Conservation (phyloP, 2,888 invertebrate genomes). For the Scelioninae gen. 1 region DNA sequence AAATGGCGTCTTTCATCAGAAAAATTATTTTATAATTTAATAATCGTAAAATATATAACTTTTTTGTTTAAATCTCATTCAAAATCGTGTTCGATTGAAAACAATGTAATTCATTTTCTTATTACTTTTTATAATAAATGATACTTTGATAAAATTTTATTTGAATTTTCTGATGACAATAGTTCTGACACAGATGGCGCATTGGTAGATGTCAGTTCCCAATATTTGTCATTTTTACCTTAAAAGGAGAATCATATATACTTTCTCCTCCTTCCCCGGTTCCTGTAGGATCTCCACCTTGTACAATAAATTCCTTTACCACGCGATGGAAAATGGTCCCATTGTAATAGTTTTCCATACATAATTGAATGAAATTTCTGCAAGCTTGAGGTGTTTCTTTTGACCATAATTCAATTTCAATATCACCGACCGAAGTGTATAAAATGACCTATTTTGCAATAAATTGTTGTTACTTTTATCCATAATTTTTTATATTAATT, state of each 20-base stretch:
- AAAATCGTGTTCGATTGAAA: too few species aligned
- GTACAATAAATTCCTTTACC: constrained; percentile 97
- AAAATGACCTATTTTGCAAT: constrained; percentile 89
- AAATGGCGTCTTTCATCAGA: too few species aligned
- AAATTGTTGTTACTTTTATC: background rate
- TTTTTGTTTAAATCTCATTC: too few species aligned
- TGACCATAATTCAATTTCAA: constrained; percentile 99
- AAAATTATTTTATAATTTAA: too few species aligned
- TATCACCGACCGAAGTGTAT: constrained; percentile 96
- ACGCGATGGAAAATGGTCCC: constrained; percentile 96
- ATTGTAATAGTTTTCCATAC: constrained; percentile 98
- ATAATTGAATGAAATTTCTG: constrained; percentile 97
- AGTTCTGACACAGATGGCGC: too few species aligned
- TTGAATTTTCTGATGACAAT: too few species aligned
- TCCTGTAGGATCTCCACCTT: constrained; percentile 98
- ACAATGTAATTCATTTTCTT: too few species aligned
- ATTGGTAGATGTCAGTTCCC: too few species aligned
- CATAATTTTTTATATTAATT: too few species aligned
- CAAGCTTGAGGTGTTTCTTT: constrained; percentile 98
- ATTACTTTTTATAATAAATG: too few species aligned
- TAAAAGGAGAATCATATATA: constrained; percentile 92
- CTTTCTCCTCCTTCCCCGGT: constrained; percentile 98
- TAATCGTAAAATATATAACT: too few species aligned
- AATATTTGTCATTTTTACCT: constrained; percentile 42
- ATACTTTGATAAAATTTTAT: too few species aligned